Evolutionary conservation across 1,140 invertebrate species (phyloP).

Genomic region (Chelonus insularis): DNA sequence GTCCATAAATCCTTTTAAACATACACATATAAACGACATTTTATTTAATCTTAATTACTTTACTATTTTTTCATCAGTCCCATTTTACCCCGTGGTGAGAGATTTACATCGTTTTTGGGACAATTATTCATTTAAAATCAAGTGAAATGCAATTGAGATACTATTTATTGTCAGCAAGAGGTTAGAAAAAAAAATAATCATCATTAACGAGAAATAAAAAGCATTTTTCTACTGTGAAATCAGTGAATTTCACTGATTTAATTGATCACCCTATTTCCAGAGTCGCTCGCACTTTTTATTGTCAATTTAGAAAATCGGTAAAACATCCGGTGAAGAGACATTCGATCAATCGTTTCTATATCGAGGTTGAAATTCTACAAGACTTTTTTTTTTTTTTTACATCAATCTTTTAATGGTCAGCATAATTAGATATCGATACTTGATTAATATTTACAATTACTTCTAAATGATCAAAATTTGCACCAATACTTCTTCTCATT

Average conservation of each 20-base stretch:
- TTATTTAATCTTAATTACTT: not conserved
- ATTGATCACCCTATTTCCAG: not conserved
- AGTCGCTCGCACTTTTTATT: no score
- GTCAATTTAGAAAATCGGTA: no score
- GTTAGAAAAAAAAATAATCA: not conserved
- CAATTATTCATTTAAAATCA: conserved; percentile 10
- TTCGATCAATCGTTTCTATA: no score
- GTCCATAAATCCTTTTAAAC: conserved; percentile 7
- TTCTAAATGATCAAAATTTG: no score
- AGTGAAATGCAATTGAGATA: not conserved
- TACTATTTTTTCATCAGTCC: not conserved
- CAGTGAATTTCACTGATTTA: conserved; percentile 4
- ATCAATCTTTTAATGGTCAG: no score
- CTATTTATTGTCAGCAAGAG: no score
- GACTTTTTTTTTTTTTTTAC: no score
- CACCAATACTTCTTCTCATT: no score
- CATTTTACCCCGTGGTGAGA: conserved; percentile 9
- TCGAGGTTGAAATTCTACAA: no score
- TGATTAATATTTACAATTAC: no score
- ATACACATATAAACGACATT: not conserved
- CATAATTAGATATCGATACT: no score
- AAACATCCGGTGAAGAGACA: no score
- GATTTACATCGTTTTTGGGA: conserved; percentile 12
- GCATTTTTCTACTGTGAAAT: not conserved
- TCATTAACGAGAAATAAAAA: not conserved